phyloP scores from a whole-genome alignment of 2,888 invertebrate species.

The Nomada lathburiana region DNA sequence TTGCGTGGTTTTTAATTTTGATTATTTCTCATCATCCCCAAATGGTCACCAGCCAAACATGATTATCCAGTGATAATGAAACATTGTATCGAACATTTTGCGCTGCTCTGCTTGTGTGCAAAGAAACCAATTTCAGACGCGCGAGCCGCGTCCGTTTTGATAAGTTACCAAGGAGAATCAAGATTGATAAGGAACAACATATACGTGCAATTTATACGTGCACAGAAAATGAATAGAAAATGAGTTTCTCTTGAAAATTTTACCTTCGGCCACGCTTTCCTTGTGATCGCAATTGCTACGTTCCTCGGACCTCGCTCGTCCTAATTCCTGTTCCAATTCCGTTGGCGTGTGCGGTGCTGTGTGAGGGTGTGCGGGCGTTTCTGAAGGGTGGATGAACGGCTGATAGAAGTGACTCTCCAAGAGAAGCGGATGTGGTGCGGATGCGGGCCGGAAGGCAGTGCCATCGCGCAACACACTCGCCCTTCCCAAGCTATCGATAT shows the following conservation, averaged over 20 bases:
- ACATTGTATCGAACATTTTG: no score
- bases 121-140: background rate
- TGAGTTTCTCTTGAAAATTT: background rate
- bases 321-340: conserved; percentile 81
- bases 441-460: conserved; percentile 85
- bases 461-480: conserved; percentile 90
- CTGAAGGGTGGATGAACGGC: conserved; percentile 79
- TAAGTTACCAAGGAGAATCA: no score
- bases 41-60: no score
- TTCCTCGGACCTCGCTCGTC: conserved; percentile 81
- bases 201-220: background rate
- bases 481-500: conserved; percentile 84
- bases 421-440: conserved; percentile 86
- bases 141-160: no score
- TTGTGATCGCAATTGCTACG: conserved; percentile 80
- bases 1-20: no score
- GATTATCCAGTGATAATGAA: no score
- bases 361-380: conserved; percentile 79
- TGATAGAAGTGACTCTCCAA: conserved; percentile 84
- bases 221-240: background rate
- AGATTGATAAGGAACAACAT: background rate
- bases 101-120: no score
- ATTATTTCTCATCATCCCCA: no score
- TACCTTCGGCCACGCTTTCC: conserved; percentile 83
- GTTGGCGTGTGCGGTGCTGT: conserved; percentile 81